Evolutionary conservation across 2,797 vertebrate species (phyloP).

Genomic region (Scolopax bukidnonensis): DNA sequence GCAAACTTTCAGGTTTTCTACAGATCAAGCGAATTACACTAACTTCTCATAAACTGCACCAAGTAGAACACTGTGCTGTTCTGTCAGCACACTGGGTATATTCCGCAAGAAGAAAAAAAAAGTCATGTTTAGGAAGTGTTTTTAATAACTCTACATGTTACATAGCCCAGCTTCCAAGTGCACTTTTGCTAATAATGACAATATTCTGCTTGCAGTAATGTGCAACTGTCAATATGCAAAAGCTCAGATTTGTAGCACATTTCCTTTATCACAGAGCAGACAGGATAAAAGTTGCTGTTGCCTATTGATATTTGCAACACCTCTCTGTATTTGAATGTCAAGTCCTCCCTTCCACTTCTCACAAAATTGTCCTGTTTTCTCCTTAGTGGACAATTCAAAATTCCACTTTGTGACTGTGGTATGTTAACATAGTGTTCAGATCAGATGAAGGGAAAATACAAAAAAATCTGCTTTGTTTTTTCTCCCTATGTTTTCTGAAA

Average conservation of each 20-base stretch:
- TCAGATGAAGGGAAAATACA: conserved; percentile 14
- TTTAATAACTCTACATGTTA: background rate
- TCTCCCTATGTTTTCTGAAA: background rate
- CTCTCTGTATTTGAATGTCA: background rate
- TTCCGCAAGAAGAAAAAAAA: background rate
- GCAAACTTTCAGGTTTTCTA: background rate
- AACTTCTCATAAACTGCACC: background rate
- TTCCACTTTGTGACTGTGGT: conserved; percentile 28
- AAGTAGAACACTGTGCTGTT: background rate
- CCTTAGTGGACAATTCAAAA: conserved; percentile 1
- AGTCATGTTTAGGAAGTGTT: background rate
- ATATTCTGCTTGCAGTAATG: background rate
- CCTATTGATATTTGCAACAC: background rate
- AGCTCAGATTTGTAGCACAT: background rate
- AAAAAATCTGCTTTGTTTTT: background rate
- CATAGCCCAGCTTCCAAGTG: background rate
- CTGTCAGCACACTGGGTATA: background rate
- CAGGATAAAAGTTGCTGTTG: background rate
- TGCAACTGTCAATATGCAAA: background rate
- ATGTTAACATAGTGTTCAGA: conserved; percentile 10
- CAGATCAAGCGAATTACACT: background rate
- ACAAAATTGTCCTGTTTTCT: conserved; percentile 41
- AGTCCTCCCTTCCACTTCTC: background rate
- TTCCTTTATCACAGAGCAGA: background rate
- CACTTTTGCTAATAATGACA: background rate